Conservation (phyloP, 2,888 invertebrate species). For the Phymatocera aterrima region DNA sequence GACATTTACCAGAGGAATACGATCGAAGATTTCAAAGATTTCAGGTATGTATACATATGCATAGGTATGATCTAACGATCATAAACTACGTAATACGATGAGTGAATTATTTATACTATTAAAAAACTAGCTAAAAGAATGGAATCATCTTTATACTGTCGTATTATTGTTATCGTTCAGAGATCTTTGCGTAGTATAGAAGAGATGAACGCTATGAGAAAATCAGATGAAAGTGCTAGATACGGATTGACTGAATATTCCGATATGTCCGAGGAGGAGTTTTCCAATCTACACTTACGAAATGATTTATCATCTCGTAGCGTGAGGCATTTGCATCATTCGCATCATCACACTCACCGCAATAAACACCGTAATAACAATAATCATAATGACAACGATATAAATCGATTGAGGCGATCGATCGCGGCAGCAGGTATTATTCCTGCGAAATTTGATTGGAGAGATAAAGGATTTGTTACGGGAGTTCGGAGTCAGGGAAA, state of each 20-base stretch:
- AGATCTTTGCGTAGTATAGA: slow-evolving; percentile 75
- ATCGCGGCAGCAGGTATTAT: slow-evolving; percentile 51
- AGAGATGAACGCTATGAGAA: slow-evolving; percentile 73
- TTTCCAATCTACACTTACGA: slow-evolving; percentile 71
- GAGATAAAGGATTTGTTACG: slow-evolving; percentile 81
- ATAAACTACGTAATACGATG: too few species aligned
- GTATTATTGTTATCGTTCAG: too few species aligned
- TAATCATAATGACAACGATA: too few species aligned
- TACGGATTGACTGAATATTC: slow-evolving; percentile 81
- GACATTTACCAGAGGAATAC: slow-evolving; percentile 72
- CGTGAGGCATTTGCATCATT: slow-evolving; percentile 56
- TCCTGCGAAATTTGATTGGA: slow-evolving; percentile 77
- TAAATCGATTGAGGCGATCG: slow-evolving; percentile 4
- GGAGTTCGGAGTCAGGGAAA: slow-evolving; percentile 83
- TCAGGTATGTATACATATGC: too few species aligned
- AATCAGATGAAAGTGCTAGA: slow-evolving; percentile 73
- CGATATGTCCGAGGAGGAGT: slow-evolving; percentile 79
- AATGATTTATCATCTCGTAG: slow-evolving; percentile 61
- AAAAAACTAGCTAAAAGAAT: too few species aligned
- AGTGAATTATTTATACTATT: too few species aligned
- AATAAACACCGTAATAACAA: not conserved
- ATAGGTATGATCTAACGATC: too few species aligned
- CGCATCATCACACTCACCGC: slow-evolving; percentile 58
- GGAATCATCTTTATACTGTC: too few species aligned
- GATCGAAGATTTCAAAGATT: slow-evolving; percentile 72